phyloP scores from a whole-genome alignment of 2,797 vertebrate species.

The Trematomus bernacchii region DNA sequence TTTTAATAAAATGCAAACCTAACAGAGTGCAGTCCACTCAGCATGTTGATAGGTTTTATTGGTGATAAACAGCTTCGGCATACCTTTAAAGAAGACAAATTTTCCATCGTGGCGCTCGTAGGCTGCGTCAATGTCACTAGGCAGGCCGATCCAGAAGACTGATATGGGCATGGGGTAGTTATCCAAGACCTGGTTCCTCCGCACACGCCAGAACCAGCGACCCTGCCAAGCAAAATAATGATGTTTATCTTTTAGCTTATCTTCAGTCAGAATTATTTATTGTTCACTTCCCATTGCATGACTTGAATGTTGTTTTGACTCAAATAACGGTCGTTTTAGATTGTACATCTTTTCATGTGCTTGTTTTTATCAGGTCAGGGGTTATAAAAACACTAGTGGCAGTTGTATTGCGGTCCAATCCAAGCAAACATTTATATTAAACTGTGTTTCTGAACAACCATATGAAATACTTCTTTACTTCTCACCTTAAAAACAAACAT shows the following conservation, averaged over 20 bases:
- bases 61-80: neutral
- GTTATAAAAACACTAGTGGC: conserved; percentile 2
- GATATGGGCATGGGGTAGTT: conserved; percentile 98
- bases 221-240: conserved; percentile 81
- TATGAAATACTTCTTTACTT: neutral
- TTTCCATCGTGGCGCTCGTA: conserved; percentile 96
- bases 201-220: conserved; percentile 98
- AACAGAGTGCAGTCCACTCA: neutral
- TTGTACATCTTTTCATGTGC: neutral
- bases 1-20: neutral
- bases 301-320: neutral
- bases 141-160: conserved; percentile 96
- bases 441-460: neutral
- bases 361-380: neutral
- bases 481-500: conserved; percentile 99
- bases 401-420: neutral
- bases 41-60: neutral
- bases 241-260: neutral
- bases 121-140: conserved; percentile 93
- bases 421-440: neutral
- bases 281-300: neutral
- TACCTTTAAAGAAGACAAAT: conserved; percentile 99
- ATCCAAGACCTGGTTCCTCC: conserved; percentile 94
- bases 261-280: conserved; percentile 14
- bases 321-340: neutral